Conservation (phyloP, 2,113 vertebrate species). For the Ardeotis arabs region DNA sequence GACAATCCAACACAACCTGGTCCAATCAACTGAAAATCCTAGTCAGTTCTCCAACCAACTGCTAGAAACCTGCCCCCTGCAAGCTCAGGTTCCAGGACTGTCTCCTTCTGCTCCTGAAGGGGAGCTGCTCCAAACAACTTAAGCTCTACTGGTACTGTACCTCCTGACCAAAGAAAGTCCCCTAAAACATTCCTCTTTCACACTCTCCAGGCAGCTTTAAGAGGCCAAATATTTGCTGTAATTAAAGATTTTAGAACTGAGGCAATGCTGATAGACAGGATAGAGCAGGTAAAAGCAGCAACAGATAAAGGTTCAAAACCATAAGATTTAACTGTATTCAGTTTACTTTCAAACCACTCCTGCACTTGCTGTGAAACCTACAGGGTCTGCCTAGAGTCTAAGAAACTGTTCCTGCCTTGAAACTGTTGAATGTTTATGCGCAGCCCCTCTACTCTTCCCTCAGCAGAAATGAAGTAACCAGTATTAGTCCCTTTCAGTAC, state of each 20-base stretch:
- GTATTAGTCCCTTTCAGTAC: not conserved
- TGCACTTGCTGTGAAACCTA: not conserved
- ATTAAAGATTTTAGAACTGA: not conserved
- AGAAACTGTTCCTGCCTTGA: not conserved
- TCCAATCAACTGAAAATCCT: not conserved
- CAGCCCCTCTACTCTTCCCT: not conserved
- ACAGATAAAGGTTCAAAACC: not conserved
- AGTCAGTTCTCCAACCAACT: not conserved
- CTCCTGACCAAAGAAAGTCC: not conserved
- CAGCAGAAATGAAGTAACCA: not conserved
- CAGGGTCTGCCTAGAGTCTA: not conserved
- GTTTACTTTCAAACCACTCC: not conserved
- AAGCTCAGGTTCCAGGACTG: not conserved
- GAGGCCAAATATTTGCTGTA: not conserved
- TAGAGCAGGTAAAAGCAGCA: not conserved
- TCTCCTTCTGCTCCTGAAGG: not conserved
- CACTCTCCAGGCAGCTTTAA: not conserved
- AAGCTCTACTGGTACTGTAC: not conserved
- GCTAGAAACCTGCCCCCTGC: not conserved
- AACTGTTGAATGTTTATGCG: not conserved
- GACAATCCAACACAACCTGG: not conserved
- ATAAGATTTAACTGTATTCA: fast-evolving
- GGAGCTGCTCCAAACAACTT: not conserved
- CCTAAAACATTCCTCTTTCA: not conserved
- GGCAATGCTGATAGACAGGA: not conserved